Evolutionary conservation across 2,888 invertebrate genomes (phyloP).

Genomic region (Drosophila borborema): DNA sequence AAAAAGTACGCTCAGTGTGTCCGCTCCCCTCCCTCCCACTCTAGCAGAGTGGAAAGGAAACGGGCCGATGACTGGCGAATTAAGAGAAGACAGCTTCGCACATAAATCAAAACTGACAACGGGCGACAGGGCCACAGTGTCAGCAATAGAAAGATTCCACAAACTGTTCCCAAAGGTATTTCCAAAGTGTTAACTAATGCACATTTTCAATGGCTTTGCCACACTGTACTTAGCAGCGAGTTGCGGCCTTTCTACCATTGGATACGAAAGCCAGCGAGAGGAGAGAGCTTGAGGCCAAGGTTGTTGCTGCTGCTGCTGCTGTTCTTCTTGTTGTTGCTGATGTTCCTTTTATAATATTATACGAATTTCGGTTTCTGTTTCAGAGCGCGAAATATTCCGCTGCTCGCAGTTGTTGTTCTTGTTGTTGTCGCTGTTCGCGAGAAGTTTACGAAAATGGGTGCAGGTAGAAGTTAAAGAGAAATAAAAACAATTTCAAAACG

Average conservation of each 20-base stretch:
- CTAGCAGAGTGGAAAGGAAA: constrained; percentile 19
- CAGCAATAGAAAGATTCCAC: background rate
- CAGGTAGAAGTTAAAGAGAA: constrained; percentile 57
- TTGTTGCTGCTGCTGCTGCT: constrained; percentile 50
- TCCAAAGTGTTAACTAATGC: constrained; percentile 20
- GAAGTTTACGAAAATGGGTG: constrained; percentile 49
- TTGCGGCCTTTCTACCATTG: constrained; percentile 34
- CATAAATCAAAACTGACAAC: constrained; percentile 62
- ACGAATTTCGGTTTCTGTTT: constrained; percentile 54
- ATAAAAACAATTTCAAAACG: constrained; percentile 59
- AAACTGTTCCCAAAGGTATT: background rate
- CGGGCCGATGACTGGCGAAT: constrained; percentile 76
- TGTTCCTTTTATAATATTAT: constrained; percentile 19
- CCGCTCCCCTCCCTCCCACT: constrained; percentile 9
- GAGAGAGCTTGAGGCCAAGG: constrained; percentile 68
- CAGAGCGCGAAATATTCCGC: constrained; percentile 49
- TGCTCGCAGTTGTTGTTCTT: constrained; percentile 10
- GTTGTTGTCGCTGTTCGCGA: constrained; percentile 30
- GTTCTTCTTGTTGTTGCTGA: constrained; percentile 1
- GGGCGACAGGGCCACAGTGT: constrained; percentile 17
- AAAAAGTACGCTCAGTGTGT: constrained; percentile 31
- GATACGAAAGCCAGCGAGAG: constrained; percentile 20
- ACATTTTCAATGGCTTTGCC: constrained; percentile 37
- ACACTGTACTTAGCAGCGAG: constrained; percentile 61
- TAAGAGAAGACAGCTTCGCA: constrained; percentile 62